Conservation (phyloP, 2,797 vertebrate genomes). For the Urosaurus nigricauda region DNA sequence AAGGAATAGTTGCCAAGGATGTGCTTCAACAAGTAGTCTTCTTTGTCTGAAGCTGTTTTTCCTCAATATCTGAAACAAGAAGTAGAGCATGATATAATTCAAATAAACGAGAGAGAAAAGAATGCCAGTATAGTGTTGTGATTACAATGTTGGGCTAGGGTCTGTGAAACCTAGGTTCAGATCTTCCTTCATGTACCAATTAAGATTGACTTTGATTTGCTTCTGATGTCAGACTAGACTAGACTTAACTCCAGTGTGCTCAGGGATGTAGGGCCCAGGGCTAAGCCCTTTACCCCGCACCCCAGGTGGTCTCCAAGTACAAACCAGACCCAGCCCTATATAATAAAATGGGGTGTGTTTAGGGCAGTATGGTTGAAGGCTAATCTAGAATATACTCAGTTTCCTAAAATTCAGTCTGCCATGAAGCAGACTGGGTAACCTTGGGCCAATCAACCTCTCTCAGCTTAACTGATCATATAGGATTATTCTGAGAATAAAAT, state of each 20-base stretch:
- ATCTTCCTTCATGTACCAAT: not conserved
- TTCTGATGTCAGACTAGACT: not conserved
- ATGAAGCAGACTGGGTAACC: not conserved
- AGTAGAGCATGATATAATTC: constrained; percentile 41
- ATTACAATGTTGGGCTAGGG: not conserved
- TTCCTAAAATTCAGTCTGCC: not conserved
- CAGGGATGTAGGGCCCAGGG: not conserved
- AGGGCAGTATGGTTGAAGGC: not conserved
- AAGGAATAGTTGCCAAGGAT: constrained; percentile 34
- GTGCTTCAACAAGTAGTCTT: not conserved
- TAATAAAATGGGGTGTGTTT: not conserved
- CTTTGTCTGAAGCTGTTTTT: constrained; percentile 48
- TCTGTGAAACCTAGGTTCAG: not conserved
- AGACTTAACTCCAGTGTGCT: not conserved
- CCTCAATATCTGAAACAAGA: not conserved
- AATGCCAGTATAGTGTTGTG: not conserved
- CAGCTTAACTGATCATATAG: not conserved
- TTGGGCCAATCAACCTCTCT: not conserved
- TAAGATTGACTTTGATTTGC: not conserved
- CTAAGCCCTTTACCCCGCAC: no score
- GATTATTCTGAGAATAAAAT: not conserved
- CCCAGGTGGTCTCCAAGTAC: not conserved
- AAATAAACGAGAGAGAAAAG: constrained; percentile 43
- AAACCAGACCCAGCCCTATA: not conserved
- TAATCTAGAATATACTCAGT: not conserved